These are phyloP conservation scores for Aeoliscus strigatus DNA, from an alignment of 2,797 vertebrate genomes.

Conservation along the genomic window DNA sequence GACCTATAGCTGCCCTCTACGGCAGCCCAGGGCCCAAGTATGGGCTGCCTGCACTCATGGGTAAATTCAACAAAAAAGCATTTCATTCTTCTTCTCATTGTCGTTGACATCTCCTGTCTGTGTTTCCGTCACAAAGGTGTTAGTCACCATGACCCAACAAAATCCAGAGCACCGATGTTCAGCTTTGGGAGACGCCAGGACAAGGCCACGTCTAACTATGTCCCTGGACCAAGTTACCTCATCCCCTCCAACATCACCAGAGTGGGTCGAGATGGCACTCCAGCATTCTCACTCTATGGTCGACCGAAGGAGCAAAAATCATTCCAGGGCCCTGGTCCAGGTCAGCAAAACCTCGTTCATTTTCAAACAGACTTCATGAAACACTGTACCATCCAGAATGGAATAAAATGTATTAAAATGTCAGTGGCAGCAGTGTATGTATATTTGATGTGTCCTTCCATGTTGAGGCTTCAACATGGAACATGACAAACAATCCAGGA, in stretches of 20 bases:
- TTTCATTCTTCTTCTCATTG: too few species aligned
- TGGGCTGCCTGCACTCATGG: conserved; percentile 79
- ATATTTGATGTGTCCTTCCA: too few species aligned
- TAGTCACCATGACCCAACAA: conserved; percentile 80
- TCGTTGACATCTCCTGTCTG: neutral
- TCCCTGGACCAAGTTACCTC: conserved; percentile 81
- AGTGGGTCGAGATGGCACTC: conserved; percentile 66
- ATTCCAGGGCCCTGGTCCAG: conserved; percentile 79
- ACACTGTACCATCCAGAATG: neutral
- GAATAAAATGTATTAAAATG: neutral
- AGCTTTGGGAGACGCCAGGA: conserved; percentile 76
- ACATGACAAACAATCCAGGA: too few species aligned
- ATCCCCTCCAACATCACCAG: conserved; percentile 77
- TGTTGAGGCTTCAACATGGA: too few species aligned
- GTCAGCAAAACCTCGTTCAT: conserved; percentile 58
- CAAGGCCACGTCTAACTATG: conserved; percentile 24
- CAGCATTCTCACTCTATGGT: conserved; percentile 79
- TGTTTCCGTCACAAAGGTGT: conserved; percentile 49
- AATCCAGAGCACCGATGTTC: conserved; percentile 78
- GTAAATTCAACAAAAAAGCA: conserved; percentile 67
- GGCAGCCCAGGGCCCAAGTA: conserved; percentile 86
- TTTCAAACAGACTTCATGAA: neutral
- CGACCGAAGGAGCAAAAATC: conserved; percentile 61
- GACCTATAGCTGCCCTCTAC: conserved; percentile 83
- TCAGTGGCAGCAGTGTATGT: too few species aligned